phyloP scores from a whole-genome alignment of 2,888 invertebrate genomes.

The Hedychridium roseum region DNA sequence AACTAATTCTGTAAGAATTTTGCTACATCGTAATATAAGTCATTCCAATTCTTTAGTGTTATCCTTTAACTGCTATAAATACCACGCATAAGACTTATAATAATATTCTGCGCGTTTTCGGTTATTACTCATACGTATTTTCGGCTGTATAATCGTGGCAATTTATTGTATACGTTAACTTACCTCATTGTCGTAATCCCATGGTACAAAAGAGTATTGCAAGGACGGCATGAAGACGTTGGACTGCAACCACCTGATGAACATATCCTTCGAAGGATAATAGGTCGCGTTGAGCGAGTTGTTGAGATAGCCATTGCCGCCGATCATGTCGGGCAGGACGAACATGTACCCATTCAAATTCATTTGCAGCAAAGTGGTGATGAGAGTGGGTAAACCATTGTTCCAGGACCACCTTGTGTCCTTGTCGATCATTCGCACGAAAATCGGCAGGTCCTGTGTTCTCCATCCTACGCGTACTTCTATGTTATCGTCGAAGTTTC shows the following conservation, averaged over 20 bases:
- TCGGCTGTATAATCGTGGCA: too few species aligned
- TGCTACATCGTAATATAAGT: too few species aligned
- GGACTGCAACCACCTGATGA: conserved; percentile 81
- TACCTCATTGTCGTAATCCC: conserved; percentile 73
- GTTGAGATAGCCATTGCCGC: conserved; percentile 72
- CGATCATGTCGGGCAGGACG: conserved; percentile 84
- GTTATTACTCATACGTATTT: too few species aligned
- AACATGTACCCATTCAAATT: conserved; percentile 69
- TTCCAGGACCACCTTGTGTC: conserved; percentile 75
- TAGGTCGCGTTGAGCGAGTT: conserved; percentile 63
- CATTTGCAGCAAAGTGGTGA: conserved; percentile 75
- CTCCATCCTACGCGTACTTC: conserved; percentile 77
- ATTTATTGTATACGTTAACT: too few species aligned
- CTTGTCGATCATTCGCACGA: conserved; percentile 82
- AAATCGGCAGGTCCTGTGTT: conserved; percentile 75
- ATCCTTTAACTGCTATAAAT: too few species aligned
- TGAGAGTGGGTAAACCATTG: conserved; percentile 76
- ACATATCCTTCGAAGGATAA: conserved; percentile 68
- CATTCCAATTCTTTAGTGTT: too few species aligned
- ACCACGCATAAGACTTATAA: too few species aligned
- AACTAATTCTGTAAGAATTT: too few species aligned
- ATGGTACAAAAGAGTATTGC: conserved; percentile 83
- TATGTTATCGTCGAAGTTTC: conserved; percentile 70
- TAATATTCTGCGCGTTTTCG: too few species aligned
- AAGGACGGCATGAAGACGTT: conserved; percentile 80